These are phyloP conservation scores for Cygnus atratus DNA, from an alignment of 2,113 vertebrate genomes.

Conservation along the genomic window DNA sequence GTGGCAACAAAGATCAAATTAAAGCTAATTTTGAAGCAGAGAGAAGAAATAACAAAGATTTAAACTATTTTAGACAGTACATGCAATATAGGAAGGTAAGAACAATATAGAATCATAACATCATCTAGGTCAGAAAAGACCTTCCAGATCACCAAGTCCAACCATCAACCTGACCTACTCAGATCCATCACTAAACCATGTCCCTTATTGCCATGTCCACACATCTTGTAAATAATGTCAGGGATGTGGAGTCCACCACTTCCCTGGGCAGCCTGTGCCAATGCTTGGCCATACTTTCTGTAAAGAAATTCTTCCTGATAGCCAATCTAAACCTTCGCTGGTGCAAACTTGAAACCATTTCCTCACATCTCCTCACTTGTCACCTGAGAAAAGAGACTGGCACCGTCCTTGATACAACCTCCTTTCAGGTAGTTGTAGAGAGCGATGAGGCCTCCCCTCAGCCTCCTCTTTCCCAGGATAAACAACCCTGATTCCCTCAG, in stretches of 20 bases:
- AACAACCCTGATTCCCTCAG: no score
- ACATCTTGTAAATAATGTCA: background rate
- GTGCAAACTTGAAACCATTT: background rate
- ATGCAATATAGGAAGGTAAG: slow-evolving; percentile 51
- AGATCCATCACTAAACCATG: background rate
- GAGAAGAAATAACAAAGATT: slow-evolving; percentile 31
- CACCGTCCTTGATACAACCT: no score
- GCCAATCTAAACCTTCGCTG: background rate
- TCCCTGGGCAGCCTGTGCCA: background rate
- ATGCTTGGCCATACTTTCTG: background rate
- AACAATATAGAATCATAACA: slow-evolving; percentile 20
- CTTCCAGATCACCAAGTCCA: background rate
- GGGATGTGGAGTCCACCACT: background rate
- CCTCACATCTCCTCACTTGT: background rate
- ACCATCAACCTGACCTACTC: no score
- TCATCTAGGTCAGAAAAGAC: background rate
- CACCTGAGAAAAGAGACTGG: background rate
- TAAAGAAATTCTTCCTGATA: background rate
- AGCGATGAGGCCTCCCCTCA: no score
- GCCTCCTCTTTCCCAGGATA: no score
- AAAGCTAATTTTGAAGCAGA: background rate
- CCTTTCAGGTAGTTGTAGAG: no score
- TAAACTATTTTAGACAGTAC: slow-evolving; percentile 18
- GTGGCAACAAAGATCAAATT: background rate
- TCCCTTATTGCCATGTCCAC: background rate